phyloP scores from a whole-genome alignment of 1,140 invertebrate genomes.

The Drosophila pseudoananassae region DNA sequence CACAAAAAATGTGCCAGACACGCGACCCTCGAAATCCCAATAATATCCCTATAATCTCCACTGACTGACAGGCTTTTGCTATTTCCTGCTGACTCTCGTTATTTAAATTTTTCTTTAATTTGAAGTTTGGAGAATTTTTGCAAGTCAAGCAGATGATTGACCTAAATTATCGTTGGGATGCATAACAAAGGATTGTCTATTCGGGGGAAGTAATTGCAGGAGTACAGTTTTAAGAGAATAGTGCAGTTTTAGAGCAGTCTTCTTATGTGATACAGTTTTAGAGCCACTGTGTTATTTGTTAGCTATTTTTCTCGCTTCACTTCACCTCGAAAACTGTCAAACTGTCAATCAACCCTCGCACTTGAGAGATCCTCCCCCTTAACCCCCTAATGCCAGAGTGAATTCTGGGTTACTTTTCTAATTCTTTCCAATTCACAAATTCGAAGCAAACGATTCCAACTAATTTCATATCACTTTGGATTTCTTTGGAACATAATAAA shows the following conservation, averaged over 20 bases:
- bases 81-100: constrained; percentile 43
- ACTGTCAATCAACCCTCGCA: constrained; percentile 50
- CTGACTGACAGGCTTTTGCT: constrained; percentile 37
- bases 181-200: constrained; percentile 30
- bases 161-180: constrained; percentile 47
- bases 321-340: constrained; percentile 26
- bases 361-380: constrained; percentile 5
- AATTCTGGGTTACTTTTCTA: constrained; percentile 16
- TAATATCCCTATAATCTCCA: constrained; percentile 64
- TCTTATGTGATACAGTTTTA: constrained; percentile 3
- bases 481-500: constrained; percentile 62
- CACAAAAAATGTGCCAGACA: constrained; percentile 72
- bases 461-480: constrained; percentile 70
- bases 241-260: constrained; percentile 1
- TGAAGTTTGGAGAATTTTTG: constrained; percentile 47
- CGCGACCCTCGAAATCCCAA: constrained; percentile 69
- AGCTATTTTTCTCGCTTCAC: constrained; percentile 37
- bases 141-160: constrained; percentile 78
- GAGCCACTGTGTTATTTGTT: background rate
- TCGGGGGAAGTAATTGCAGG: background rate
- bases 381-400: background rate
- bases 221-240: constrained; percentile 7
- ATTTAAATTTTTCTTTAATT: constrained; percentile 67
- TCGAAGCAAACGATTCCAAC: constrained; percentile 34
- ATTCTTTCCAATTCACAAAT: constrained; percentile 39